A percentile compares a stretch with the other conserved stretches of the same genome.
phyloP scores from a whole-genome alignment of 2,797 vertebrate genomes.

The Hylomyscus alleni region DNA sequence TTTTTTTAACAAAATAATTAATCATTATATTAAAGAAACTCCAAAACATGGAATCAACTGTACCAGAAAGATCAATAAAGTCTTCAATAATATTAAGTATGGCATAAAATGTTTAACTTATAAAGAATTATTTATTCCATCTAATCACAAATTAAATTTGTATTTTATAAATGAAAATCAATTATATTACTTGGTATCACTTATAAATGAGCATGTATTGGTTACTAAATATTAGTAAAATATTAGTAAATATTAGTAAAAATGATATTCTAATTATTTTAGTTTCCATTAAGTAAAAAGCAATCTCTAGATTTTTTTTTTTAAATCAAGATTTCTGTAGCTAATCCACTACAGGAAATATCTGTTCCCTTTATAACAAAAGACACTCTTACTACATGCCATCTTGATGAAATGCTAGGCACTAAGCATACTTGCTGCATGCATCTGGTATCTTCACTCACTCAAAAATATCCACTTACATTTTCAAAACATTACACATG shows the following conservation, averaged over 20 bases:
- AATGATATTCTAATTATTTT: slow-evolving; percentile 50
- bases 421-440: slow-evolving; percentile 11
- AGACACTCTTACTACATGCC: slow-evolving; percentile 41
- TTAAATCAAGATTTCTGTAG: slow-evolving; percentile 27
- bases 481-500: slow-evolving; percentile 63
- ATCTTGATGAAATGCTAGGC: slow-evolving; percentile 55
- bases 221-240: neutral
- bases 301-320: neutral
- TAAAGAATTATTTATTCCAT: slow-evolving; percentile 53
- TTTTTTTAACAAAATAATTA: slow-evolving; percentile 11
- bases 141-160: slow-evolving; percentile 55
- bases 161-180: slow-evolving; percentile 53
- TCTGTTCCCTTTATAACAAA: neutral
- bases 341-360: slow-evolving; percentile 63
- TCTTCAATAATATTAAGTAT: slow-evolving; percentile 41
- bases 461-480: slow-evolving; percentile 72
- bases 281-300: slow-evolving; percentile 34
- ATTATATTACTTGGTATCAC: slow-evolving; percentile 17
- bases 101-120: slow-evolving; percentile 39
- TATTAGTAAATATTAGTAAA: neutral
- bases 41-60: neutral
- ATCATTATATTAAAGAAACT: neutral
- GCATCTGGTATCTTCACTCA: slow-evolving; percentile 22
- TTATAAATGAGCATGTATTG: neutral
- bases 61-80: neutral